Percentiles rank a stretch among this genome's conserved stretches.
These are phyloP conservation scores for Trididemnum miniatum DNA, from an alignment of 23 tunicate species.

Conservation along the genomic window DNA sequence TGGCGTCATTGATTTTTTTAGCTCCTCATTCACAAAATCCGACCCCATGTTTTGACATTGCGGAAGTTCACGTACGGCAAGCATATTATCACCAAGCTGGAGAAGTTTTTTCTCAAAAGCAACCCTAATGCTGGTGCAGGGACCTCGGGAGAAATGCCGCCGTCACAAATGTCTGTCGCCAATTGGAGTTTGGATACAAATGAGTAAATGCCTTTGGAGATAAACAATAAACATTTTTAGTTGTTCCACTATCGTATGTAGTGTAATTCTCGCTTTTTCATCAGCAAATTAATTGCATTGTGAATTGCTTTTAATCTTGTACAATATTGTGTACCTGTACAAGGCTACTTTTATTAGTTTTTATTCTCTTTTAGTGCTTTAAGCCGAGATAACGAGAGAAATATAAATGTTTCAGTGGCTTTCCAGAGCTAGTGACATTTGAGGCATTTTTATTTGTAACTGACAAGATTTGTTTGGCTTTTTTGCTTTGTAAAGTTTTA, in stretches of 20 bases:
- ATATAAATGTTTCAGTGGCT: no score
- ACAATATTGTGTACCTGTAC: background rate
- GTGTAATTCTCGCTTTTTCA: no score
- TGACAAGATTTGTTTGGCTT: no score
- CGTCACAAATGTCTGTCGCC: background rate
- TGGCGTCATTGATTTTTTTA: conserved; percentile 36
- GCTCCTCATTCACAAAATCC: conserved; percentile 79
- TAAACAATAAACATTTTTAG: no score
- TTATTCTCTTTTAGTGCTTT: background rate
- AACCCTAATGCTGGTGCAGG: background rate
- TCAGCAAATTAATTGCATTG: no score
- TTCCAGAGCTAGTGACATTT: no score
- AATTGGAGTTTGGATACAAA: background rate
- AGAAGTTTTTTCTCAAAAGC: conserved; percentile 66
- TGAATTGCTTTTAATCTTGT: background rate
- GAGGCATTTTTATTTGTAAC: no score
- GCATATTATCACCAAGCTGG: conserved; percentile 98
- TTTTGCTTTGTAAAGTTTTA: no score
- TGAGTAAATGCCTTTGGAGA: background rate
- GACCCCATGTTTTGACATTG: conserved; percentile 83
- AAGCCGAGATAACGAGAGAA: no score
- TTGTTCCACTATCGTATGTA: no score
- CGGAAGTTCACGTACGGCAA: conserved; percentile 97
- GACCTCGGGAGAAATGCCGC: background rate
- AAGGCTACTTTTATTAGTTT: background rate